Conservation (phyloP, 2,113 vertebrate species). For the Pollachius pollachius region DNA sequence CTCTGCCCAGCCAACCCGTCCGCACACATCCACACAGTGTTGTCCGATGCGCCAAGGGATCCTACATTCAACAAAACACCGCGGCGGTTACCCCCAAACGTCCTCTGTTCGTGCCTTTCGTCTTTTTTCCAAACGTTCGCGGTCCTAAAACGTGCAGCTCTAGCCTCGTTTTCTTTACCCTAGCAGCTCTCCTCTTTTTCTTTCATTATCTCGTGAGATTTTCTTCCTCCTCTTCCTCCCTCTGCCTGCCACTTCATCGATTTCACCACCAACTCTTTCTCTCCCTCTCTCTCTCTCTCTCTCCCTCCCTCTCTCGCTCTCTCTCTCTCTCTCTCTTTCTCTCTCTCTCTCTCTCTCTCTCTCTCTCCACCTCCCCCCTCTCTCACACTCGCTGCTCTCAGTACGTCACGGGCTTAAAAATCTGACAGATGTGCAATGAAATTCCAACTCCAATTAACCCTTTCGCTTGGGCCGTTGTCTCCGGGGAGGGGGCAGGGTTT, state of each 20-base stretch:
- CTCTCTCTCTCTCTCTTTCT: constrained; percentile 52
- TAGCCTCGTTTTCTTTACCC: constrained; percentile 46
- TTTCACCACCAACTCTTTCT: constrained; percentile 75
- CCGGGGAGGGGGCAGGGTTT: constrained; percentile 31
- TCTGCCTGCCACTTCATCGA: constrained; percentile 79
- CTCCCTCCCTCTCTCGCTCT: constrained; percentile 28
- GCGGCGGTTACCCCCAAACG: constrained; percentile 5
- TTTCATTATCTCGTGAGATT: constrained; percentile 78
- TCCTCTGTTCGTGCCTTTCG: constrained; percentile 11
- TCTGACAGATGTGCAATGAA: constrained; percentile 84
- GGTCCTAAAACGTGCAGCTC: constrained; percentile 27
- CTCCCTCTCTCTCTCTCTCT: constrained; percentile 53
- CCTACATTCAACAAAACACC: constrained; percentile 48
- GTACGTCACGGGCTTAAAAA: constrained; percentile 81
- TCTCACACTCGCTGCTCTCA: constrained; percentile 65
- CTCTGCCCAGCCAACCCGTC: constrained; percentile 26
- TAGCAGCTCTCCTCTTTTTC: constrained; percentile 68
- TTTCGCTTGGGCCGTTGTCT: constrained; percentile 61
- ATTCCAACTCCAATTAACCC: constrained; percentile 82
- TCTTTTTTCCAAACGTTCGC: constrained; percentile 18
- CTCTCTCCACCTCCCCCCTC: constrained; percentile 54
- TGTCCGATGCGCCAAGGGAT: constrained; percentile 51
- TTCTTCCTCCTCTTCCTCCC: constrained; percentile 68
- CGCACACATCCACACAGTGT: constrained; percentile 63
- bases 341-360: constrained; percentile 66